Percentiles rank a stretch among this genome's conserved stretches.
Conservation (phyloP, 37 sponge, comb jelly and placozoan genomes). For the Spongilla lacustris region DNA sequence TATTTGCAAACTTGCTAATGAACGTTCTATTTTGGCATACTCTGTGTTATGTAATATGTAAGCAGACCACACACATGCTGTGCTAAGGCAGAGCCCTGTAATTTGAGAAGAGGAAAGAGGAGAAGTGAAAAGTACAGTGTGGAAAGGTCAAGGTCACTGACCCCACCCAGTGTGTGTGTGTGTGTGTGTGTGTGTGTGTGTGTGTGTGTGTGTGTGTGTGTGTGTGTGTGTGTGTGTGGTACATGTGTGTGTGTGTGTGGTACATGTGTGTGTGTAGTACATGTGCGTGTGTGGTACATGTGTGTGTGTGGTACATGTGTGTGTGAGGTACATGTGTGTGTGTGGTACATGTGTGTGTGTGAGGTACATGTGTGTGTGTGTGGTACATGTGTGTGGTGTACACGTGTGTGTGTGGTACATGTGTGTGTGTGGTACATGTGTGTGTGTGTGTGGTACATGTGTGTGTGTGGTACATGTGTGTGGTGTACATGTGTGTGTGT, state of each 20-base stretch:
- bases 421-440: background rate
- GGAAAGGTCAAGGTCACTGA: background rate
- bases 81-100: background rate
- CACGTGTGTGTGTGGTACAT: background rate
- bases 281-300: no score
- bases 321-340: background rate
- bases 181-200: no score
- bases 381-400: background rate
- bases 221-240: background rate
- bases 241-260: no score
- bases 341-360: no score
- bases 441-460: background rate
- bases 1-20: background rate
- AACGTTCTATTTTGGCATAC: background rate
- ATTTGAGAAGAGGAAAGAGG: background rate
- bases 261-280: no score
- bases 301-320: no score
- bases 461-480: no score
- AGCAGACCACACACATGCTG: background rate
- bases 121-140: no score
- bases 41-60: background rate
- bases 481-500: background rate
- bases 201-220: no score
- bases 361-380: background rate
- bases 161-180: background rate